These are phyloP conservation scores for Chloromyia formosa DNA, from an alignment of 2,888 invertebrate species.

Conservation along the genomic window DNA sequence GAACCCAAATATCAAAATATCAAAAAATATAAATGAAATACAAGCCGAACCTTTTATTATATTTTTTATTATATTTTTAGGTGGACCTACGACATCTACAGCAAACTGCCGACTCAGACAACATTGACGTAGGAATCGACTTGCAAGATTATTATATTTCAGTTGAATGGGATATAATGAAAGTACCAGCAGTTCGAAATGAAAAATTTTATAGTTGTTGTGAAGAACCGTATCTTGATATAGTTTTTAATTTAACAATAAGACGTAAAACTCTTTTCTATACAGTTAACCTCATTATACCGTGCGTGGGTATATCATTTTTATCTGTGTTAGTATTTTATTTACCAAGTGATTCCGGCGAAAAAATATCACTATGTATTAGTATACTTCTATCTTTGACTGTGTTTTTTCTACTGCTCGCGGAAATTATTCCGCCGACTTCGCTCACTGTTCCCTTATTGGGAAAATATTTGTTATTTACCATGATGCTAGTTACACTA, in stretches of 20 bases:
- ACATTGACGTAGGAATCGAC: constrained; percentile 90
- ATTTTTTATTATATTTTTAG: too few species aligned
- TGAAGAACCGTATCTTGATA: constrained; percentile 95
- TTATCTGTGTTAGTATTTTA: constrained; percentile 97
- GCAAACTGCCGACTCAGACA: constrained; percentile 86
- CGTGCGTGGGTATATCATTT: constrained; percentile 96
- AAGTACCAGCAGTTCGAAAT: constrained; percentile 88
- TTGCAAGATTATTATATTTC: constrained; percentile 94
- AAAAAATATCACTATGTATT: constrained; percentile 96
- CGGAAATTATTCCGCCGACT: constrained; percentile 94
- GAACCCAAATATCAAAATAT: too few species aligned
- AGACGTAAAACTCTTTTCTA: constrained; percentile 96
- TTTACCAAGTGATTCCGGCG: constrained; percentile 96
- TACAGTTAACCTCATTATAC: constrained; percentile 96
- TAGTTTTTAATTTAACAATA: constrained; percentile 96
- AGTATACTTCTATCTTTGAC: constrained; percentile 92
- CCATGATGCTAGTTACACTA: constrained; percentile 92
- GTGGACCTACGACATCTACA: constrained; percentile 89
- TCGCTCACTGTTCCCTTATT: constrained; percentile 90
- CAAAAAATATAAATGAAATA: too few species aligned
- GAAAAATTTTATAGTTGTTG: constrained; percentile 97
- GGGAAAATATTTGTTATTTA: constrained; percentile 92
- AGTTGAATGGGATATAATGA: constrained; percentile 98
- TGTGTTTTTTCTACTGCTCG: constrained; percentile 92
- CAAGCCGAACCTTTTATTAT: too few species aligned